These are phyloP conservation scores for Chaetorhynchus papuensis DNA, from an alignment of 2,113 vertebrate genomes.

Conservation along the genomic window DNA sequence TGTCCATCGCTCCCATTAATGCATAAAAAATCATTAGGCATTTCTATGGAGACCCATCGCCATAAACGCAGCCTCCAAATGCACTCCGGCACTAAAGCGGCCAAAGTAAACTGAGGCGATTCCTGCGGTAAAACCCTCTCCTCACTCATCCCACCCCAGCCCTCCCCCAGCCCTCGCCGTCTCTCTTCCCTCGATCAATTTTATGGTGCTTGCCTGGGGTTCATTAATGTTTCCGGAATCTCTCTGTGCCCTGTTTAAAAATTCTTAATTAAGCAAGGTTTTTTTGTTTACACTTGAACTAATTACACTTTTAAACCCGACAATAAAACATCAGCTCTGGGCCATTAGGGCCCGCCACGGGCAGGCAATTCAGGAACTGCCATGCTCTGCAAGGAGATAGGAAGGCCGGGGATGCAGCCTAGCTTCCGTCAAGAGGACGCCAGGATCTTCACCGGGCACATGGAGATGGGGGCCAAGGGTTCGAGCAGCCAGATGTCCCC, in stretches of 20 bases:
- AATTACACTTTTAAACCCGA: constrained; percentile 88
- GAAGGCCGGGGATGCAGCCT: constrained; percentile 52
- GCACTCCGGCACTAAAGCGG: constrained; percentile 12
- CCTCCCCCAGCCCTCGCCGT: constrained; percentile 3
- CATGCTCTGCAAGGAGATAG: constrained; percentile 72
- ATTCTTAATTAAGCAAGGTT: constrained; percentile 88
- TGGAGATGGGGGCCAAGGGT: constrained; percentile 62
- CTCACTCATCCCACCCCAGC: neutral
- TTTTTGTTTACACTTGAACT: constrained; percentile 88
- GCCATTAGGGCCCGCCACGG: constrained; percentile 75
- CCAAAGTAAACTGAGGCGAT: constrained; percentile 31
- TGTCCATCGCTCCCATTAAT: constrained; percentile 63
- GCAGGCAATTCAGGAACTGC: constrained; percentile 78
- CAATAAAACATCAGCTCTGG: constrained; percentile 83
- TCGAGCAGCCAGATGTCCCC: constrained; percentile 57
- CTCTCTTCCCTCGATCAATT: constrained; percentile 76
- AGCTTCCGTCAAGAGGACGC: constrained; percentile 77
- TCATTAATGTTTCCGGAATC: constrained; percentile 76
- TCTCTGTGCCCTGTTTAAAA: constrained; percentile 82
- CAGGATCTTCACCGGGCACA: constrained; percentile 44
- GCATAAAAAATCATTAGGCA: constrained; percentile 72
- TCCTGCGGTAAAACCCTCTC: constrained; percentile 26
- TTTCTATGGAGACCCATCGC: constrained; percentile 62
- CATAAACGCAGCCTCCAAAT: constrained; percentile 63
- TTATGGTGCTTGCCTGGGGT: constrained; percentile 77